phyloP scores from a whole-genome alignment of 2,888 invertebrate species.

The Eilema sororculum region DNA sequence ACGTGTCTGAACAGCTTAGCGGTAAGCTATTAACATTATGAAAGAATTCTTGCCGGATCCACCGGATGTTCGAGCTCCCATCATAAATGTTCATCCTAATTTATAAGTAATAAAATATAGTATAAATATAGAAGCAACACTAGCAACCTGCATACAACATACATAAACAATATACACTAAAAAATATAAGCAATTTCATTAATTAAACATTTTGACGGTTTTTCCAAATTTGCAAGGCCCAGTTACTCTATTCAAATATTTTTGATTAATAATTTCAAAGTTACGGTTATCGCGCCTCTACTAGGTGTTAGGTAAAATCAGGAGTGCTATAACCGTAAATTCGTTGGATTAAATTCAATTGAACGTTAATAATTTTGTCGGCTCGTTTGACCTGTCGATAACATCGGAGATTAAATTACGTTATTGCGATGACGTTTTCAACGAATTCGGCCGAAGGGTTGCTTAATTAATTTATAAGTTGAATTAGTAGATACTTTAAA shows the following conservation, averaged over 20 bases:
- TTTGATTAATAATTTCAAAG: constrained; percentile 22
- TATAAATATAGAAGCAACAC: no score
- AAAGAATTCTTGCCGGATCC: no score
- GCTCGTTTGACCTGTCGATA: constrained; percentile 43
- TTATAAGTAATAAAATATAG: no score
- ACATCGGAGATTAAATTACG: constrained; percentile 35
- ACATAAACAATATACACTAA: no score
- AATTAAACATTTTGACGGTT: no score
- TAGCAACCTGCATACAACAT: no score
- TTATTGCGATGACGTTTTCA: constrained; percentile 33
- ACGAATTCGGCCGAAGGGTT: background rate
- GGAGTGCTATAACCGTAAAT: constrained; percentile 33
- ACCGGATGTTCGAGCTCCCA: no score
- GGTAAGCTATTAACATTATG: no score
- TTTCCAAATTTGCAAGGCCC: no score
- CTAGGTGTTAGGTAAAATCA: background rate
- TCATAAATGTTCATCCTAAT: no score
- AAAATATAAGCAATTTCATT: no score
- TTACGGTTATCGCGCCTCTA: constrained; percentile 19
- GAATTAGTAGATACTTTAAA: background rate
- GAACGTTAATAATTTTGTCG: constrained; percentile 37
- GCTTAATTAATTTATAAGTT: background rate
- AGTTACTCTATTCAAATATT: background rate
- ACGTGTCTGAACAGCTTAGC: no score
- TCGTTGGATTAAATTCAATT: constrained; percentile 37